A percentile compares a stretch with the other conserved stretches of the same genome.
Evolutionary conservation across 2,888 invertebrate genomes (phyloP).

Genomic region (Stegophylla sp.): DNA sequence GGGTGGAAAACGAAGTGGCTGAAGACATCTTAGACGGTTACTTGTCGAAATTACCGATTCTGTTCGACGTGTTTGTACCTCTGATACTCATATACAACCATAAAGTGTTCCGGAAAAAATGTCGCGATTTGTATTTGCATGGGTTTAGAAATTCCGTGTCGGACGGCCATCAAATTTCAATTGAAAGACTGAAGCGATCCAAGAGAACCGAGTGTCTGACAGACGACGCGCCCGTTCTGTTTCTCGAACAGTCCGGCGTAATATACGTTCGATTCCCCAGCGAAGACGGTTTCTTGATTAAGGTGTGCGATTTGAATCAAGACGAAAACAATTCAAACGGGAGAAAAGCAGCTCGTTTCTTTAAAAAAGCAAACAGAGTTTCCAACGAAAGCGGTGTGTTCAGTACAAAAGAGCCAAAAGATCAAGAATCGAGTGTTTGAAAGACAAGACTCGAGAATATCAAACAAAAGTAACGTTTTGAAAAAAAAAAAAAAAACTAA

Average conservation of each 20-base stretch:
- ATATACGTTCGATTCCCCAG: constrained; percentile 26
- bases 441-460: no score
- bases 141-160: constrained; percentile 52
- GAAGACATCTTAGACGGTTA: constrained; percentile 39
- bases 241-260: constrained; percentile 41
- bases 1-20: not conserved
- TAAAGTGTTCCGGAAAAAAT: constrained; percentile 48
- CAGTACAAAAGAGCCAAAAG: not conserved
- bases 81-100: constrained; percentile 32
- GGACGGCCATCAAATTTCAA: constrained; percentile 19
- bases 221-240: constrained; percentile 45
- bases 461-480: no score
- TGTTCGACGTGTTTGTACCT: constrained; percentile 42
- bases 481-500: no score
- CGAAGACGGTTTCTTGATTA: constrained; percentile 31
- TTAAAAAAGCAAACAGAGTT: not conserved
- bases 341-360: constrained; percentile 12
- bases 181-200: constrained; percentile 11
- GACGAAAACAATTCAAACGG: not conserved
- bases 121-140: constrained; percentile 48
- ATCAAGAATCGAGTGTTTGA: constrained; percentile 21
- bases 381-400: not conserved
- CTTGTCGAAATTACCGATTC: constrained; percentile 18
- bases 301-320: constrained; percentile 23
- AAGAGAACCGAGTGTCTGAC: constrained; percentile 10